phyloP scores from a whole-genome alignment of 2,888 invertebrate species.

The Thalpophila matura region DNA sequence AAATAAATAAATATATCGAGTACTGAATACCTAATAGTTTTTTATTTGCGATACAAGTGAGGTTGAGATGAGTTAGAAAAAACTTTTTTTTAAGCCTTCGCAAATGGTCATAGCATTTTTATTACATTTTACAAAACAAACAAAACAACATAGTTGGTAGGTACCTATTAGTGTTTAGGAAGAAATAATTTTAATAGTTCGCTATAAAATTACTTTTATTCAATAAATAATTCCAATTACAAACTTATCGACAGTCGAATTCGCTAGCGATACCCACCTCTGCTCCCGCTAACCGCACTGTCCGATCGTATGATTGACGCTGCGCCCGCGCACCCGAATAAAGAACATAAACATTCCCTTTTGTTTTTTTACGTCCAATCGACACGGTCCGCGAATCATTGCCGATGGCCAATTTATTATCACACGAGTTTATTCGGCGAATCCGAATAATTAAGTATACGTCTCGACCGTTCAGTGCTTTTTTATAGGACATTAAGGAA shows the following conservation, averaged over 20 bases:
- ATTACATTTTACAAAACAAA: too few relatives aligned
- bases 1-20: too few relatives aligned
- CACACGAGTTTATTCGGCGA: slow-evolving; percentile 71
- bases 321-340: slow-evolving; percentile 69
- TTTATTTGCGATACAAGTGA: too few relatives aligned
- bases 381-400: slow-evolving; percentile 58
- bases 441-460: slow-evolving; percentile 63
- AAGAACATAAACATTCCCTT: slow-evolving; percentile 62
- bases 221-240: too few relatives aligned
- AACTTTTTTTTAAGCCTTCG: too few relatives aligned
- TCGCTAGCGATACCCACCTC: slow-evolving; percentile 34
- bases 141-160: too few relatives aligned
- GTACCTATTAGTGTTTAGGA: too few relatives aligned
- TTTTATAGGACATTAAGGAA: slow-evolving; percentile 60
- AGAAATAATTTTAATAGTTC: too few relatives aligned
- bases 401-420: slow-evolving; percentile 76
- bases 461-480: slow-evolving; percentile 43
- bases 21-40: too few relatives aligned
- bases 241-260: slow-evolving; percentile 25
- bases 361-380: slow-evolving; percentile 72
- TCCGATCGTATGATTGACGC: slow-evolving; percentile 77
- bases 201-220: too few relatives aligned
- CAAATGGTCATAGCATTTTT: too few relatives aligned
- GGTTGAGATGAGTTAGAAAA: too few relatives aligned
- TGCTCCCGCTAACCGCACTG: slow-evolving; percentile 44